phyloP scores from a whole-genome alignment of 2,113 vertebrate species.

The Mandrillus leucophaeus region DNA sequence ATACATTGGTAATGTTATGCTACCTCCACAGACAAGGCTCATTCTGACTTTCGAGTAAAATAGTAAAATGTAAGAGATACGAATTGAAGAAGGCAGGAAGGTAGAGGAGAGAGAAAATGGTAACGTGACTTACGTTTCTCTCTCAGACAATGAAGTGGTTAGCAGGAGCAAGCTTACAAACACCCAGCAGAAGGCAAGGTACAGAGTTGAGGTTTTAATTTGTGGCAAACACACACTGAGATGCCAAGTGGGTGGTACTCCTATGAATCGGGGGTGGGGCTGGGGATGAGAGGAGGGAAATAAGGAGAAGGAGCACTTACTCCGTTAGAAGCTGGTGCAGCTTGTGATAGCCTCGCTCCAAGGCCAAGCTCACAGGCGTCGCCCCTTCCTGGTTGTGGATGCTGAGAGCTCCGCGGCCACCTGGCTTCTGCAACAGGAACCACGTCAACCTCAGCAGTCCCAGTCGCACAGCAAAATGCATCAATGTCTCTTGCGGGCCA shows the following conservation, averaged over 20 bases:
- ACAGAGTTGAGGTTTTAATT: not conserved
- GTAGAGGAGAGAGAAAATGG: not conserved
- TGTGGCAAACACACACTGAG: not conserved
- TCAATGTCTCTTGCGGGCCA: conserved; percentile 92
- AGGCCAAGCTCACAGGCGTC: conserved; percentile 90
- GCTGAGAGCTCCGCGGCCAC: conserved; percentile 89
- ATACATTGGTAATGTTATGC: not conserved
- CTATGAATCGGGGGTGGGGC: not conserved
- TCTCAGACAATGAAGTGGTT: not conserved
- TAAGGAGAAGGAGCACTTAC: conserved; percentile 81
- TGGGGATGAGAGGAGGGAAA: not conserved
- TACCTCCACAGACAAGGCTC: not conserved
- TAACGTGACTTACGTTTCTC: conserved; percentile 37
- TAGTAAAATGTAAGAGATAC: not conserved
- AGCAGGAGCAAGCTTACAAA: not conserved
- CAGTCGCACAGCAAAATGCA: conserved; percentile 95
- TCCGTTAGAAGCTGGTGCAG: conserved; percentile 89
- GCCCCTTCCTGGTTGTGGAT: conserved; percentile 92
- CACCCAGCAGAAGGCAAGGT: not conserved
- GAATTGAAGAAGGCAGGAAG: not conserved
- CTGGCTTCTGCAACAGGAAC: conserved; percentile 92
- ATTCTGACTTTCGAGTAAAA: conserved; percentile 25
- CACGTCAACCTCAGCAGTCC: conserved; percentile 89
- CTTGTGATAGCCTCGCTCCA: conserved; percentile 87
- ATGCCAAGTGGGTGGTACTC: conserved; percentile 31